Conservation (phyloP, 2,113 vertebrate species). For the Macquaria australasica region DNA sequence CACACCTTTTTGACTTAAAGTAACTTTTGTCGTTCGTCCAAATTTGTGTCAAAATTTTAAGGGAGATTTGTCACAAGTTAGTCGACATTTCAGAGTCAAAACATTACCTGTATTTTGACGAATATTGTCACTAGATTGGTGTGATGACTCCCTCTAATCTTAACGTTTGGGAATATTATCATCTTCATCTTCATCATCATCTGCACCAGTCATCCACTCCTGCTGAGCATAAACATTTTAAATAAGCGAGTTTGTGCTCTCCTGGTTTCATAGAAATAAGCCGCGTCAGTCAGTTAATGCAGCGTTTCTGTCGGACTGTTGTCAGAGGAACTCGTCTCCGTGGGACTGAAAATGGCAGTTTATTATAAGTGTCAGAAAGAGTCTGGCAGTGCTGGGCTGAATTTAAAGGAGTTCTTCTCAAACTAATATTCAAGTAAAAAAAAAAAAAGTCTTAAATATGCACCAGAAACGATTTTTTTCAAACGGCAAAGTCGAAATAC, state of each 20-base stretch:
- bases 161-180: neutral
- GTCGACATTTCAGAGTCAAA: neutral
- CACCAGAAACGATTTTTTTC: neutral
- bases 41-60: neutral
- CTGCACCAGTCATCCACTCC: neutral
- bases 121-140: neutral
- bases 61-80: neutral
- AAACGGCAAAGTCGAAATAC: neutral
- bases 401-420: conserved; percentile 20
- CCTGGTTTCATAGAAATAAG: conserved; percentile 10
- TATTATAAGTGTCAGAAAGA: neutral
- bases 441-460: neutral
- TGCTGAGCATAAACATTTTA: neutral
- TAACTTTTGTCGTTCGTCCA: too few relatives aligned
- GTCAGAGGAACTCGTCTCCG: neutral
- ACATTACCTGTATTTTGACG: neutral
- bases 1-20: neutral
- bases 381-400: neutral
- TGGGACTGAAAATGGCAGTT: neutral
- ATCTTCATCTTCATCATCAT: neutral
- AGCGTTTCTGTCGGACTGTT: neutral
- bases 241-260: neutral
- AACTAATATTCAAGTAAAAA: neutral
- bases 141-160: neutral
- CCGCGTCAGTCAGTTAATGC: neutral